phyloP scores from a whole-genome alignment of 2,113 vertebrate species.

The Clarias batrachus region DNA sequence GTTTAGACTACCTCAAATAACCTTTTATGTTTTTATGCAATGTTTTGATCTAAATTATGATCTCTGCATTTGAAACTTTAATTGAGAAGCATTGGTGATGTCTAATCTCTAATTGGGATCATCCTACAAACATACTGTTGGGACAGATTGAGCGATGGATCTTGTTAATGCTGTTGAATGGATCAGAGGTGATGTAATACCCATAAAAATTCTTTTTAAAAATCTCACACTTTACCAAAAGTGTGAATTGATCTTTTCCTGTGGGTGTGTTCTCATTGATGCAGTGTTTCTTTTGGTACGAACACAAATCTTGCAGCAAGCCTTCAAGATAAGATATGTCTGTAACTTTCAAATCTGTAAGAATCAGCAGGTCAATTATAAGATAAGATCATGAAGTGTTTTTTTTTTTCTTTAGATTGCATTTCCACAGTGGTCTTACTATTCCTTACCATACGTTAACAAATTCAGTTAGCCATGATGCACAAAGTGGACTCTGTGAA shows the following conservation, averaged over 20 bases:
- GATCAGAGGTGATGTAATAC: neutral
- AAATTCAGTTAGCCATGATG: neutral
- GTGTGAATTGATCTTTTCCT: neutral
- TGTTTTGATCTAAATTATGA: neutral
- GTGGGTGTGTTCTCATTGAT: neutral
- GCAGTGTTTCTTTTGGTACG: neutral
- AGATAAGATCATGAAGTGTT: conserved; percentile 55
- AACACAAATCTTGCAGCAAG: neutral
- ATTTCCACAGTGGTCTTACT: neutral
- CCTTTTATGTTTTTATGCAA: neutral
- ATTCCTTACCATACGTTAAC: neutral
- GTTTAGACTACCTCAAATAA: neutral
- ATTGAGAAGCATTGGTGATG: neutral
- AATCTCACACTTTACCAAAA: neutral
- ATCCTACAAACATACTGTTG: neutral
- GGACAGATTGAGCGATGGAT: neutral
- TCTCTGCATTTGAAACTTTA: conserved; percentile 8
- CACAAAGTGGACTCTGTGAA: neutral
- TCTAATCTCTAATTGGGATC: conserved; percentile 13
- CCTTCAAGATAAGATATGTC: conserved; percentile 33
- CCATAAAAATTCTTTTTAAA: neutral
- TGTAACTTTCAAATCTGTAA: conserved; percentile 28
- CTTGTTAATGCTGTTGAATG: neutral
- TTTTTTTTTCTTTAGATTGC: conserved; percentile 6
- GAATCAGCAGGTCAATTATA: conserved; percentile 54